Percentiles rank a stretch among this genome's conserved stretches.
phyloP scores from a whole-genome alignment of 2,797 vertebrate species.

The Cottoperca gobio region DNA sequence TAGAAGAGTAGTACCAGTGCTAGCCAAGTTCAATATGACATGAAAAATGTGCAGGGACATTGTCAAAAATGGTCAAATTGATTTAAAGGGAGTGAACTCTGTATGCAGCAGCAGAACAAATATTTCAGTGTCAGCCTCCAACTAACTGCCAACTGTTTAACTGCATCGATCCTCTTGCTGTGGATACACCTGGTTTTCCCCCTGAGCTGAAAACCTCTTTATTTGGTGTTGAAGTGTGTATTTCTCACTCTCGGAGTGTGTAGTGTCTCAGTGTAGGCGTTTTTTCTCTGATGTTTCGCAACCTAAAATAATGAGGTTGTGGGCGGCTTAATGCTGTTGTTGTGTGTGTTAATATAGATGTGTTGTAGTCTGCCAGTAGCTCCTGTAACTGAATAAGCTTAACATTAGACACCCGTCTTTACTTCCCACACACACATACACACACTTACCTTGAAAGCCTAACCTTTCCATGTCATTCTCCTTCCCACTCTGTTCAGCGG shows the following conservation, averaged over 20 bases:
- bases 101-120: background rate
- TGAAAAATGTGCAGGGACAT: background rate
- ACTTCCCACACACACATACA: slow-evolving; percentile 14
- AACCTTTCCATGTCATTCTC: slow-evolving; percentile 36
- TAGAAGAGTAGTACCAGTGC: background rate
- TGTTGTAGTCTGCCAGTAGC: slow-evolving; percentile 14
- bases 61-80: background rate
- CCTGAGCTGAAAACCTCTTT: background rate
- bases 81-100: background rate
- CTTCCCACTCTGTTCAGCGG: slow-evolving; percentile 49
- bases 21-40: too few relatives aligned
- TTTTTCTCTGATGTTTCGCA: slow-evolving; percentile 8
- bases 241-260: background rate
- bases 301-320: slow-evolving; percentile 26
- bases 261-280: slow-evolving; percentile 5
- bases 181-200: background rate
- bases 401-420: slow-evolving; percentile 2
- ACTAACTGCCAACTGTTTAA: background rate
- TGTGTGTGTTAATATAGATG: slow-evolving; percentile 17
- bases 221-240: background rate
- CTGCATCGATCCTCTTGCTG: too few relatives aligned
- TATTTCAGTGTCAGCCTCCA: background rate
- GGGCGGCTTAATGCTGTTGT: slow-evolving; percentile 23
- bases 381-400: slow-evolving; percentile 11
- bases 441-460: slow-evolving; percentile 25